Conservation (phyloP, 2,113 vertebrate species). For the Syngnathoides biaculeatus region DNA sequence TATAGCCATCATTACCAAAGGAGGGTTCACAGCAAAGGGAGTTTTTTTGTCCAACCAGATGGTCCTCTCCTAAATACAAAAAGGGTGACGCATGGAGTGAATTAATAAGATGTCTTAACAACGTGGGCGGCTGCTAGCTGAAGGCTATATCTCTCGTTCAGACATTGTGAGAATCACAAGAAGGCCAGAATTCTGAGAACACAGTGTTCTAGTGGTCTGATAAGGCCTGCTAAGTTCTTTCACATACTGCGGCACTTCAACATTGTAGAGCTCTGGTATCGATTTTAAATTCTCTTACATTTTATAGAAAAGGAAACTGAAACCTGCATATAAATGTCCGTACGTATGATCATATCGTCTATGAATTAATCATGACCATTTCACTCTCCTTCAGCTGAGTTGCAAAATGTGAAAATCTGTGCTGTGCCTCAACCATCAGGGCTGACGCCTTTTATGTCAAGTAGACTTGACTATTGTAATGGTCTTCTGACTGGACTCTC, state of each 20-base stretch:
- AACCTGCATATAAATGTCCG: slow-evolving; percentile 2
- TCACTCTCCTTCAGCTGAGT: background rate
- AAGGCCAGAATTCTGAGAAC: background rate
- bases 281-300: background rate
- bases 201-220: background rate
- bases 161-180: slow-evolving; percentile 6
- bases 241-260: background rate
- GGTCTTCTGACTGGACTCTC: too few species aligned
- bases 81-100: background rate
- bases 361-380: background rate
- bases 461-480: too few species aligned
- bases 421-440: background rate
- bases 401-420: background rate
- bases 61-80: background rate
- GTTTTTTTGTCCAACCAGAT: background rate
- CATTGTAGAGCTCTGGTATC: background rate
- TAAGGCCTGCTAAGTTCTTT: slow-evolving; percentile 1
- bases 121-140: background rate
- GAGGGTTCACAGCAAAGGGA: background rate
- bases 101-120: background rate
- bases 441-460: too few species aligned
- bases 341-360: background rate
- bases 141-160: background rate
- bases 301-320: background rate
- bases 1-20: background rate